Evolutionary conservation across 1,140 invertebrate species (phyloP), one percentile per base, ranked within the genome.

Genomic region (Plodia interpunctella): DNA sequence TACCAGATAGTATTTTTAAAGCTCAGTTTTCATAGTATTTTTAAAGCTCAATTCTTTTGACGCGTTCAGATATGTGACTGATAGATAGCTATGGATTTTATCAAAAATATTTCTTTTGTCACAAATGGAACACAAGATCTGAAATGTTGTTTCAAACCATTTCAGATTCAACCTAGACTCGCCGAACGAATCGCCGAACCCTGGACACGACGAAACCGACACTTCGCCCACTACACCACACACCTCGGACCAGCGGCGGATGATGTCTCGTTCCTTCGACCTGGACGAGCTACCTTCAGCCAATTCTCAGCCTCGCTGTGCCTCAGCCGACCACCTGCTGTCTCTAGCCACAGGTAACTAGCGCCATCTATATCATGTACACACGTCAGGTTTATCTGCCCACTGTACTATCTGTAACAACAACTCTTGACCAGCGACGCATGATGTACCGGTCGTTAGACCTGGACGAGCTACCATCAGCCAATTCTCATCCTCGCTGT

Each of bases 251-350:
- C 76, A 81, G 55, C 53, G 81, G 19, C 60, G 85, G 0, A 69
- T 88, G 19, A 55, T 85, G 71, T 86, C 85, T 0, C 68, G 88
- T 11, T 87, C 85, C 5, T 90, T 89, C 53, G 88, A 90, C 68
- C 69, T 90, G 55, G 88, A 90, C 18, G 82, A 80, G 51, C 5
- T 5, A 3, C 38, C 38, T n/a, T 63, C 78, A 49, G 63, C 66
- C 4, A 63, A 70, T n/a, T 63, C 67, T n/a, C 66, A 21, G 57
- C 71, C 78, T 81, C 0, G 87, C 10, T 88, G 87, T 53, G 81
- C 87, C 0, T 88, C 87, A 0, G 83, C 86, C 25, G 84, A 90
- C 60, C 85, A 90, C 69, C 66, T 90, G 6, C 66, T 88, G 5
- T 74, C 74, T 1, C 60, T 85, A 5, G 72, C 74, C 49, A 70